Base-by-base conservation (phyloP, 2,797 vertebrate genomes). In the Muraenolepis orangiensis region DNA sequence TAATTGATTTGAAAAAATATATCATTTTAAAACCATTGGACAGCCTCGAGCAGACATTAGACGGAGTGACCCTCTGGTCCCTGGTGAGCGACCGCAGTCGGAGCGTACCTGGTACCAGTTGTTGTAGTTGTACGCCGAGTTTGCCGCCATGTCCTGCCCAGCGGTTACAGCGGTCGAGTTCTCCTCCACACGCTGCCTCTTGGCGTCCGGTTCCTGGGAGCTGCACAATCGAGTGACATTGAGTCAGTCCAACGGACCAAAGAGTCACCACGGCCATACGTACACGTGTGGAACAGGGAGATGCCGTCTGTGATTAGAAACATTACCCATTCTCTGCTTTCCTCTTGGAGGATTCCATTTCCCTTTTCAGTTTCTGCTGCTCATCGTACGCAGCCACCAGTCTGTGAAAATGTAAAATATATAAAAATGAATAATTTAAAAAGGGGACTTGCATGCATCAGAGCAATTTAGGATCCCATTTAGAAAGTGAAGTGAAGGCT, bases 101-200 rank as follows among this genome's bases (percentile, higher is more conserved):
- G 5, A 8, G 51, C 94, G 16, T 71, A 99, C 98, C 95, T 99
- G 98, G 90, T 99, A 99, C 98, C 98, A 99, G 87, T 95, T 98
- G 81, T 99, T 98, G 81, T 99, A 99, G 90, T 98, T 98, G 86
- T 99, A 99, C 0, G 95, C 96, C 0, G 94, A 94, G 82, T 93
- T 96, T 23, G 94, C 95, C 70, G 95, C 94, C 90, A 95, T 91
- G 84, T 98, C 97, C 0, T 95, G 91, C 83, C 91, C 89, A 87
- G 96, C 87, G 36, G 91, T 93, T 0, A 92, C 90, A 6, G 93
- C 87, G 2, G 86, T 32, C 0, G 91, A 71, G 0, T 82, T 78
- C 20, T 99, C 98, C 0, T 98, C 97, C 1, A 90, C 86, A 1
- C 96, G 96, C 87, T 93, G 93, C 80, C 95, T 96, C 92, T 99